phyloP scores from a whole-genome alignment of 2,797 vertebrate genomes.

The Megaceryle alcyon region DNA sequence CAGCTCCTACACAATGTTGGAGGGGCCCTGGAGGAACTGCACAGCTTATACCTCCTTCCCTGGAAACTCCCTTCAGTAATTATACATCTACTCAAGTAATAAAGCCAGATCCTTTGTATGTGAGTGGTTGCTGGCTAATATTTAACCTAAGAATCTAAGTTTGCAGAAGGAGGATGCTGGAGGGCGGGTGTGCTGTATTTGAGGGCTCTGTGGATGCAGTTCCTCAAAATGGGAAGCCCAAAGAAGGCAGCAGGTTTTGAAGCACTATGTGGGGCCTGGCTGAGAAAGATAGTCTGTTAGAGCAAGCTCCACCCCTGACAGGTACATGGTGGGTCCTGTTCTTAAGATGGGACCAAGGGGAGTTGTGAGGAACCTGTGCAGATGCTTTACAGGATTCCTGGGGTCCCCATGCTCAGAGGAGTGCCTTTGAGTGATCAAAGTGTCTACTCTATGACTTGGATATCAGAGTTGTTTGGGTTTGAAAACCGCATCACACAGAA shows the following conservation, averaged over 20 bases:
- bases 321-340: neutral
- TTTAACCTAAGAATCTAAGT: neutral
- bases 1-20: rapidly evolving
- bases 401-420: rapidly evolving
- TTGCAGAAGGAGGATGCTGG: neutral
- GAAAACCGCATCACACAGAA: neutral
- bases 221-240: neutral
- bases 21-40: neutral
- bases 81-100: neutral
- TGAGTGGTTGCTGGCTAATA: neutral
- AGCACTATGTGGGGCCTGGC: rapidly evolving
- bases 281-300: neutral
- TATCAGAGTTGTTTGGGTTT: neutral
- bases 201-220: neutral
- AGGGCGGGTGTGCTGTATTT: neutral
- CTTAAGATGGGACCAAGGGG: neutral
- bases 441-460: neutral
- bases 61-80: neutral
- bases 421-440: neutral
- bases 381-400: neutral
- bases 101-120: neutral
- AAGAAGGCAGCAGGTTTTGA: neutral
- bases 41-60: neutral
- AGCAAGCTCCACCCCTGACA: neutral
- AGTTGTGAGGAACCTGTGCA: neutral